phyloP scores from a whole-genome alignment of 1,140 invertebrate genomes.

The Pseudoatta argentina region DNA sequence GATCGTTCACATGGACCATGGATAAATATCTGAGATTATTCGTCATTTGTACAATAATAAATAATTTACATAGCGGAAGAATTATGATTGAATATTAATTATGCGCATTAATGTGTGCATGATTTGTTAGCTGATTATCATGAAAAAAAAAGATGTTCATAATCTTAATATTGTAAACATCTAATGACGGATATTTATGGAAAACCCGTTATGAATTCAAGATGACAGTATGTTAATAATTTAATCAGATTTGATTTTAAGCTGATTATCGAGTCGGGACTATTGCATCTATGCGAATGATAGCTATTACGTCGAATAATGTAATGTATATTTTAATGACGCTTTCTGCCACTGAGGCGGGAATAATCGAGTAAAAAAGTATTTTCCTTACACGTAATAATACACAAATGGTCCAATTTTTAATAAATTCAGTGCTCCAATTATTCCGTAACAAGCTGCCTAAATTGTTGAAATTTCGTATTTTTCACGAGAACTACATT shows the following conservation, averaged over 20 bases:
- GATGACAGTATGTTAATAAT: background rate
- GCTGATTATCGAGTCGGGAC: background rate
- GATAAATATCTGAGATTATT: background rate
- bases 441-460: constrained; percentile 26
- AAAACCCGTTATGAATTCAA: constrained; percentile 24
- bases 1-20: background rate
- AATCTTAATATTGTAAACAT: constrained; percentile 17
- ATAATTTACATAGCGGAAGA: constrained; percentile 11
- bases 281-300: background rate
- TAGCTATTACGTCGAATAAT: background rate
- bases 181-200: background rate
- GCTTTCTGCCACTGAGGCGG: background rate
- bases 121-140: constrained; percentile 34
- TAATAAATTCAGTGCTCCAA: constrained; percentile 23
- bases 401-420: background rate
- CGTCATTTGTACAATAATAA: background rate
- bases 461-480: background rate
- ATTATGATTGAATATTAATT: constrained; percentile 42
- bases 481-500: constrained; percentile 10
- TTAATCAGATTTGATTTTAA: constrained; percentile 6
- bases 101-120: constrained; percentile 18
- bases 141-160: background rate
- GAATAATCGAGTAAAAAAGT: background rate
- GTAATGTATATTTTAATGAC: background rate
- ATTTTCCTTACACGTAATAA: background rate